Conservation (phyloP, 2,888 invertebrate genomes). For the Spodoptera littoralis region DNA sequence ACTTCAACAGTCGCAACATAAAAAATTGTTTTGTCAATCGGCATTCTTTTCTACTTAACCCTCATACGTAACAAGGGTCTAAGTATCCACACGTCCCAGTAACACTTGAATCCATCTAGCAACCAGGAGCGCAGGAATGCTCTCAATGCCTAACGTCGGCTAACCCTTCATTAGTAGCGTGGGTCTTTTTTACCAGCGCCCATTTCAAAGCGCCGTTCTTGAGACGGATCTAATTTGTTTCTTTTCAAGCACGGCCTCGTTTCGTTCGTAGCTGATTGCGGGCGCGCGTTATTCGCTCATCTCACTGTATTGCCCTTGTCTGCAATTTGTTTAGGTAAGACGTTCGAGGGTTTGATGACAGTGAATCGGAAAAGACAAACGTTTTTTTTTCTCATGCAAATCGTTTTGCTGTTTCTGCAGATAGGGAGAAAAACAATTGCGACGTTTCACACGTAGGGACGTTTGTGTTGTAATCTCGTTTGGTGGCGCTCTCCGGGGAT, state of each 20-base stretch:
- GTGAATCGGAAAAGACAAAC: conserved; percentile 49
- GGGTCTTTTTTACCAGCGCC: conserved; percentile 74
- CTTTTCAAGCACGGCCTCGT: conserved; percentile 81
- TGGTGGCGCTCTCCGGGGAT: conserved; percentile 37
- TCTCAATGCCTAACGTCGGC: conserved; percentile 56
- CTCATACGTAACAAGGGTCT: conserved; percentile 45
- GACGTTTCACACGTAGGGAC: conserved; percentile 50
- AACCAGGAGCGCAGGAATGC: conserved; percentile 37
- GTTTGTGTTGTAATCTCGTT: conserved; percentile 62
- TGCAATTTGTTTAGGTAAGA: conserved; percentile 75
- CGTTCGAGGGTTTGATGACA: conserved; percentile 62
- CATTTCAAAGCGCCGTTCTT: conserved; percentile 80
- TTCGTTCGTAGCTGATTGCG: conserved; percentile 77
- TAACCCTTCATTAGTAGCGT: conserved; percentile 82
- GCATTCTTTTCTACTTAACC: conserved; percentile 36
- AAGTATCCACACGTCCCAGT: conserved; percentile 34
- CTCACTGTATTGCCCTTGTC: conserved; percentile 68
- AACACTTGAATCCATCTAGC: conserved; percentile 35
- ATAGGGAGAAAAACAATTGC: conserved; percentile 47
- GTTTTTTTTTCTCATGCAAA: conserved; percentile 48
- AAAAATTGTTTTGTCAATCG: conserved; percentile 45
- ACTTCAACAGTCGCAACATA: conserved; percentile 33
- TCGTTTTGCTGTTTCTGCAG: conserved; percentile 48
- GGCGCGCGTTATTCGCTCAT: conserved; percentile 74
- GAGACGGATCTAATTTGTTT: conserved; percentile 86